Base-by-base conservation (phyloP, 2,888 invertebrate species). In the Cantharis nigra region DNA sequence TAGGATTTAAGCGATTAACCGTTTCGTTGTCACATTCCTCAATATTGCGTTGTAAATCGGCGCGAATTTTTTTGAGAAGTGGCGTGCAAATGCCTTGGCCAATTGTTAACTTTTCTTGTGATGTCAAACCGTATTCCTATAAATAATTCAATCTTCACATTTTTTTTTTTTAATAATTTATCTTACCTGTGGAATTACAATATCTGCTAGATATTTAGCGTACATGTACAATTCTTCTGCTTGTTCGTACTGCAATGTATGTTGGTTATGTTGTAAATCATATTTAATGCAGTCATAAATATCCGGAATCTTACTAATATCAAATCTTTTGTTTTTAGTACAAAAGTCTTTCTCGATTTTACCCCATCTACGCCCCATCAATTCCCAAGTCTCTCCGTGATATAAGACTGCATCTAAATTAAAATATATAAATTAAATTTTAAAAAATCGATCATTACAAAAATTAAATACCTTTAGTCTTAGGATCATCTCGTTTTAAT, bases 241-340 rank as follows among this genome's bases (percentile, higher is more conserved):
- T 86, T 95, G 93, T 84, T 96, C 96, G 85, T 96, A 98, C 88
- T 98, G 97, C 82, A 98, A 88, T 1, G 97, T 97, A 85, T 97
- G 97, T 85, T 97, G 97, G 88, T 99, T 99, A 88, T 99, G 99
- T 86, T 99, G 98, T 81, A 99, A 90, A 89, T 99, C 99, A 87
- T 98, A 99, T 87, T 99, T 99, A 84, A 99, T 99, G 87, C 99
- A 99, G 90, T 99, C 99, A 86, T 99, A 99, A 82, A 99, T 99
- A 87, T 99, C 99, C 0, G 99, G 99, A 77, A 99, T 97, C 90
- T 99, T 99, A 7, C 98, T 98, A 84, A 99, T 99, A 88, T 99
- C 99, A 88, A 96, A 99, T 63, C 94, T 92, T 83, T 95, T 96
- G 84, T 95, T 95, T 88, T 98, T 98, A 0, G 96, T 95, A 85